Evolutionary conservation across 1,140 invertebrate species (phyloP), one percentile per base, ranked within the genome.

Genomic region (Gryon sp.): DNA sequence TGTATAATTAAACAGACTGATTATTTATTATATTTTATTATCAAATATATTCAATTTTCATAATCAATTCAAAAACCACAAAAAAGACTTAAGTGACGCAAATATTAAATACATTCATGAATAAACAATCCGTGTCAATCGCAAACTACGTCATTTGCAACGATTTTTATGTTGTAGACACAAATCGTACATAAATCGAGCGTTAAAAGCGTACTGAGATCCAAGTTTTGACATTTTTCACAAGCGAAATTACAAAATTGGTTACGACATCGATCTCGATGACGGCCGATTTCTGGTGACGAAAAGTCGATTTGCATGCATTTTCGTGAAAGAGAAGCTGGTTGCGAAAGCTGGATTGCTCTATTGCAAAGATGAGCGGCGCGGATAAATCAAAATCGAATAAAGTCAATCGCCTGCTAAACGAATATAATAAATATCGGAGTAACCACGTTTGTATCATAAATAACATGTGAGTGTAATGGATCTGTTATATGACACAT

Each of bases 401-500:
- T n/a, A 11, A 52, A 28, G 36, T 12, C 24, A 12, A 26, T 55
- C 28, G 24, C 20, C 32, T 14, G 9, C 32, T 38, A 22, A 41
- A 41, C 32, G 36, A 55, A 48, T 18, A 55, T 57, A 62, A 73
- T 63, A 57, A 63, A 63, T 40, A 53, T 46, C 38, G 14, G 0
- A 11, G 26, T 22, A 38, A 55, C 48, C 43, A 41, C 32, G 11
- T 60, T 46, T 63, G 30, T 40, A 24, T 50, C 32, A 36, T 57
- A 74, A 74, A 65, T 59, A 65, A 59, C 59, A 38, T 43, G 45
- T 12, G 45, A 43, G 28, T 40, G 40, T 52, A 50, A 36, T 52
- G 12, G 46, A 53, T 53, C 59, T 63, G 53, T 75, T 66, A 66
- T 75, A 63, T 62, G 70, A 75, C 55, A 66, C 30, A 66, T 66